phyloP scores from a whole-genome alignment of 2,113 vertebrate species.

The Sula dactylatra region DNA sequence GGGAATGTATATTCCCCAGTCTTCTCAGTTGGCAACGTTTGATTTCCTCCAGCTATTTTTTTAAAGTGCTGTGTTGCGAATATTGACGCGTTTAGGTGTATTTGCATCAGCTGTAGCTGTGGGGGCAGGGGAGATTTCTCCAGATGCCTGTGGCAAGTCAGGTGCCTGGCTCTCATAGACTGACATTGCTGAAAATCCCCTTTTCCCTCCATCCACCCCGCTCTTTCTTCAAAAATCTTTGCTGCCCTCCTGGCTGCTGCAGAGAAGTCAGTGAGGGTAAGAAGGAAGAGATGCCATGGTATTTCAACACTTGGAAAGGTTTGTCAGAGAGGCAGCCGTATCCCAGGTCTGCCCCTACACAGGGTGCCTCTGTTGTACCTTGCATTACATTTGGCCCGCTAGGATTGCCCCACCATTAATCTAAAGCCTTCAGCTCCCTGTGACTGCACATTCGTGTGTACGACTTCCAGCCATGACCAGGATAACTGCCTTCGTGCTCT shows the following conservation, averaged over 20 bases:
- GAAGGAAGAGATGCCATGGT: background rate
- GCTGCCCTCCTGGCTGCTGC: background rate
- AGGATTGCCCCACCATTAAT: background rate
- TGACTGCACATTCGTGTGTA: accelerated
- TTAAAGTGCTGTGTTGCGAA: background rate
- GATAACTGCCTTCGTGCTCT: background rate
- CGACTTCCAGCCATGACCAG: accelerated
- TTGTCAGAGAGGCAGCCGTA: background rate
- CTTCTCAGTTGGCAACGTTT: constrained; percentile 24
- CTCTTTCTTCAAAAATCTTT: background rate
- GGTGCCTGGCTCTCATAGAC: background rate
- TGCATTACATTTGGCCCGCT: background rate
- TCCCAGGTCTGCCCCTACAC: background rate
- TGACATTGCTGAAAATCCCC: background rate
- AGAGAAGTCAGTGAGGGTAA: background rate
- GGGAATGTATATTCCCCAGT: background rate
- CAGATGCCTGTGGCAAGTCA: background rate
- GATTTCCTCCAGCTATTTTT: constrained; percentile 39
- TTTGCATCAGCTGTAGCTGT: background rate
- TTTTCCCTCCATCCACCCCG: background rate
- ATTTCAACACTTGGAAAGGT: background rate
- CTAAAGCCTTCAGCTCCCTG: background rate
- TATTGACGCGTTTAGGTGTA: background rate
- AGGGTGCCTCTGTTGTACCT: background rate
- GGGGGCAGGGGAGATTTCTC: background rate